A percentile compares a stretch with the other conserved stretches of the same genome.
phyloP scores from a whole-genome alignment of 2,888 invertebrate genomes.

The Melolontha melolontha region DNA sequence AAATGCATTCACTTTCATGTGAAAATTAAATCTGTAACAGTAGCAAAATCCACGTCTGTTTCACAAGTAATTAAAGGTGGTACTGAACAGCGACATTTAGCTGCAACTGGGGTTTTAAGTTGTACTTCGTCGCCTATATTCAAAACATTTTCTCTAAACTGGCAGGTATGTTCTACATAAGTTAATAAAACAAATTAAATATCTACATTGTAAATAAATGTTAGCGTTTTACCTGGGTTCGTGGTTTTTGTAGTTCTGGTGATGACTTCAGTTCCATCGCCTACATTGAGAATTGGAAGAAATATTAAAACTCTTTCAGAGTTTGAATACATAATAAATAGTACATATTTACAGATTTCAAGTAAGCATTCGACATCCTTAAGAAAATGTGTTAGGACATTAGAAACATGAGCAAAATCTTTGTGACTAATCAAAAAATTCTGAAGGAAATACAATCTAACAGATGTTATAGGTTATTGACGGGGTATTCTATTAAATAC shows the following conservation, averaged over 20 bases:
- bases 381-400: too few species aligned
- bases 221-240: neutral
- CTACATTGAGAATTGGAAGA: neutral
- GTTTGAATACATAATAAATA: too few species aligned
- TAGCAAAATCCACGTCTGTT: neutral
- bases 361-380: too few species aligned
- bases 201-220: too few species aligned
- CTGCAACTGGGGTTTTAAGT: constrained; percentile 21
- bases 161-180: constrained; percentile 7
- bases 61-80: constrained; percentile 50
- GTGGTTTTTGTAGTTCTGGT: neutral
- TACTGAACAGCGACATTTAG: constrained; percentile 46
- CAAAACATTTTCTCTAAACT: constrained; percentile 12
- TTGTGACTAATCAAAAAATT: too few species aligned
- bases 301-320: too few species aligned
- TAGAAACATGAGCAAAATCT: too few species aligned
- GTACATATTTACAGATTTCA: neutral
- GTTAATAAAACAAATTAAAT: too few species aligned
- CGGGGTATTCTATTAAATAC: too few species aligned
- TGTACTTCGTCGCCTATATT: constrained; percentile 11
- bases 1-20: neutral
- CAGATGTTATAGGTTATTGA: too few species aligned
- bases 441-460: too few species aligned
- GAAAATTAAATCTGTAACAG: neutral
- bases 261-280: neutral